Base-by-base conservation (phyloP, 2,797 vertebrate genomes). In the Chrysolophus pictus region DNA sequence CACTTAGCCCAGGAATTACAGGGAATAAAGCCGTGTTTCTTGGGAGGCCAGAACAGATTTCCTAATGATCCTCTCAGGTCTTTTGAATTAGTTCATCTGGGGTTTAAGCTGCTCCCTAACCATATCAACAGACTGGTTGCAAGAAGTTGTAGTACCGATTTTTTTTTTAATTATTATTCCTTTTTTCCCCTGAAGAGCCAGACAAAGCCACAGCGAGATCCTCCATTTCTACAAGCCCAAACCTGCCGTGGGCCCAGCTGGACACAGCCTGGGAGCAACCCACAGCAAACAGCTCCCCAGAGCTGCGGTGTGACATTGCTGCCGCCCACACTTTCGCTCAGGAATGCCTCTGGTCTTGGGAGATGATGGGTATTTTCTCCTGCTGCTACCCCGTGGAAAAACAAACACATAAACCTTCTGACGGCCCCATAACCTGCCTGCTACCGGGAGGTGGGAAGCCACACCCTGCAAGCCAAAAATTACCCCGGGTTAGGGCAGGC, bases 331-430 rank as follows among this genome's bases (percentile, higher is more conserved):
- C 90, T 93, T 90, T 78, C 91, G 88, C 94, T 91, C 85, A 94
- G 94, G 87, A 94, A 93, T 88, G 90, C 88, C 77, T 95, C 95
- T 94, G 91, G 42, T 91, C 93, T 79, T 5, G 0, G 69, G 47
- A 94, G 88, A 84, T 68, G 91, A 90, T 87, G 93, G 90, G 87
- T 94, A 91, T 94, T 94, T 82, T 91, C 90, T 92, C 90, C 94
- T 69, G 84, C 84, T 93, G 91, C 81, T 90, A 44, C 88, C 78
- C 78, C 64, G 14, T 42, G 84, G 81, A 26, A 94, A 88, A 94
- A 89, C 89, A 94, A 56, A 74, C 75, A 93, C 68, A 69, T 63
- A 46, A 77, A 29, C 68, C 86, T 94, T 71, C 84, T 90, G 90
- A 76, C 77, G 74, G 88, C 65, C 47, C 53, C 0, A 0, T 73